These are phyloP conservation scores for Oryzias celebensis DNA, from an alignment of 2,113 vertebrate genomes.

Conservation along the genomic window DNA sequence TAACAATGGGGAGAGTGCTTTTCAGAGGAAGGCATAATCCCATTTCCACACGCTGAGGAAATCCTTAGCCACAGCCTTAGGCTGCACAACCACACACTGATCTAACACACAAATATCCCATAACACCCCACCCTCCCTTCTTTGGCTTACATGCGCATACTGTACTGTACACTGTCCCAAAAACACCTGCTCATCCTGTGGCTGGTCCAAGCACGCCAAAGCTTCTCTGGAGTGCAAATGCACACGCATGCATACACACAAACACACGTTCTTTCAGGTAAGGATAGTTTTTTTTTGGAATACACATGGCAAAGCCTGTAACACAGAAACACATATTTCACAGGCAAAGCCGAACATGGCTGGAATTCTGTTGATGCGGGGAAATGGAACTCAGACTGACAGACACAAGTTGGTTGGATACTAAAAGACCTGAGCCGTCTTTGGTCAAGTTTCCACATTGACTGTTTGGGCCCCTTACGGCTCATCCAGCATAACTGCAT, in stretches of 20 bases:
- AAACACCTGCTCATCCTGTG: constrained; percentile 29
- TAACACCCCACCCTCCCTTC: constrained; percentile 51
- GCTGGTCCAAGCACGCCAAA: constrained; percentile 57
- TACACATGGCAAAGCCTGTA: constrained; percentile 41
- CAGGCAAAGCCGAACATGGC: constrained; percentile 62
- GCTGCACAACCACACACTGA: constrained; percentile 70
- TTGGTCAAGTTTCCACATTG: constrained; percentile 45
- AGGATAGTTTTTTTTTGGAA: constrained; percentile 39
- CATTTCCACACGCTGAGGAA: constrained; percentile 76
- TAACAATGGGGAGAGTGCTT: constrained; percentile 74
- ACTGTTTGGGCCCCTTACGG: constrained; percentile 32
- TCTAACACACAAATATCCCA: constrained; percentile 67
- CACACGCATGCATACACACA: constrained; percentile 33
- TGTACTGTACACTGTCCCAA: constrained; percentile 16
- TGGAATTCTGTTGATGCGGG: constrained; percentile 56
- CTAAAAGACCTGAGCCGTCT: constrained; percentile 35
- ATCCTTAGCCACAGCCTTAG: constrained; percentile 71
- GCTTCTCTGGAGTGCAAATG: constrained; percentile 55
- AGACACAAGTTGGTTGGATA: constrained; percentile 65
- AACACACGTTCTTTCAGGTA: constrained; percentile 37
- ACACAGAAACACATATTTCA: constrained; percentile 35
- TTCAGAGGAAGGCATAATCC: constrained; percentile 76
- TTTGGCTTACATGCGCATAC: constrained; percentile 53
- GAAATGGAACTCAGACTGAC: constrained; percentile 63
- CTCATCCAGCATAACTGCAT: constrained; percentile 42